These are phyloP conservation scores for Halcyon badia DNA, from an alignment of 2,797 vertebrate species.

Conservation along the genomic window DNA sequence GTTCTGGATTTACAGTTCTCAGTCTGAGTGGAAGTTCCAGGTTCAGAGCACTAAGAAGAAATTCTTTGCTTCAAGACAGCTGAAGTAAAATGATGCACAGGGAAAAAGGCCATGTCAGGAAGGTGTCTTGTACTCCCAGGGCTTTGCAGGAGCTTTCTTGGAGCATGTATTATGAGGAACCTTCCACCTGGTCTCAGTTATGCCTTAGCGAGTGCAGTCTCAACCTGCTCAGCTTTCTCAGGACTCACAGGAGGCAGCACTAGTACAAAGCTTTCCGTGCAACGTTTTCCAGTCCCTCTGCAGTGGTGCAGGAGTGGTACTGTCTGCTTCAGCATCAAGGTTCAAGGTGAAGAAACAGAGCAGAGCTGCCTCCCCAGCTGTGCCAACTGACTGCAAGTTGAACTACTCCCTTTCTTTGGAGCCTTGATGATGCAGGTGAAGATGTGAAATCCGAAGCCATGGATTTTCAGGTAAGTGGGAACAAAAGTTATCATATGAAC, in stretches of 20 bases:
- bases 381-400: neutral
- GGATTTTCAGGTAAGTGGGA: neutral
- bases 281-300: neutral
- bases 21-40: neutral
- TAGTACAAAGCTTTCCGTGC: neutral
- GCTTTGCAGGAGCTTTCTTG: neutral
- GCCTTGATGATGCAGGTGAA: neutral
- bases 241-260: neutral
- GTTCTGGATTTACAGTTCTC: neutral
- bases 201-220: neutral
- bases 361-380: neutral
- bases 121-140: neutral
- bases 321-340: neutral
- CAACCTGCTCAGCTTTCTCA: neutral
- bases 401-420: neutral
- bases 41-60: neutral
- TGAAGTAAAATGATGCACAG: neutral
- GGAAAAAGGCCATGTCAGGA: neutral
- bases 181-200: neutral
- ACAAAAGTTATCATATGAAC: neutral
- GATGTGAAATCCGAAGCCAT: neutral
- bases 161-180: neutral
- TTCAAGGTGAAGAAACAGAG: neutral
- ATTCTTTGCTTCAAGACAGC: neutral
- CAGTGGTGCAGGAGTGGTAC: neutral